These are phyloP conservation scores for Eira barbara DNA, from an alignment of 2,113 vertebrate species.

Conservation along the genomic window DNA sequence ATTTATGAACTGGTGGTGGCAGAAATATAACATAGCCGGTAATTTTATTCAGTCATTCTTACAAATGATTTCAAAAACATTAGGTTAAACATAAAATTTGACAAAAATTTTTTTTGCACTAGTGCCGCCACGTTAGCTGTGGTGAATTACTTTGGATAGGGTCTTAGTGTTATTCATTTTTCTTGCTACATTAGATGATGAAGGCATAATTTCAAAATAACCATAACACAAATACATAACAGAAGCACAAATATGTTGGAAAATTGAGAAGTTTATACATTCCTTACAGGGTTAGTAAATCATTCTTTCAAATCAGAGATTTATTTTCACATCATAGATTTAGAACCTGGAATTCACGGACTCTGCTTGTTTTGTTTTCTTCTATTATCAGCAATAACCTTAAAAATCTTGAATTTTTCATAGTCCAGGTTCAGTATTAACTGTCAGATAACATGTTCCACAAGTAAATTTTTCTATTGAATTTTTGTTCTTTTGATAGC, in stretches of 20 bases:
- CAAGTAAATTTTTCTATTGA: slow-evolving; percentile 73
- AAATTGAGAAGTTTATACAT: slow-evolving; percentile 6
- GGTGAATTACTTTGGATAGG: not conserved
- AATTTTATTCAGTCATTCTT: not conserved
- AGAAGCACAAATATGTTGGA: not conserved
- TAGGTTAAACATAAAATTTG: slow-evolving; percentile 6
- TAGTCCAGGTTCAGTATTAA: slow-evolving; percentile 58
- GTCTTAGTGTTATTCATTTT: not conserved
- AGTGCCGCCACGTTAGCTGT: not conserved
- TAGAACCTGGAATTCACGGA: slow-evolving; percentile 47
- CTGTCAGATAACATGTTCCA: slow-evolving; percentile 65
- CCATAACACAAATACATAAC: not conserved
- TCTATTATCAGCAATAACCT: slow-evolving; percentile 61
- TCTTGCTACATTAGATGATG: not conserved
- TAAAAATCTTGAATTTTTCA: slow-evolving; percentile 67
- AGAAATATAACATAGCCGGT: not conserved
- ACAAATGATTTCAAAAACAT: not conserved
- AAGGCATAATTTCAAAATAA: slow-evolving; percentile 33
- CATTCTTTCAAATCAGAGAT: slow-evolving; percentile 61
- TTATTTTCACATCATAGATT: slow-evolving; percentile 53
- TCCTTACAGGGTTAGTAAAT: slow-evolving; percentile 32
- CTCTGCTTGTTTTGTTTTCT: slow-evolving; percentile 64
- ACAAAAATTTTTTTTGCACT: not conserved
- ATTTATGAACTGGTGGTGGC: not conserved
- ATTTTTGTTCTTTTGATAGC: slow-evolving; percentile 60